Base-by-base conservation (phyloP, 2,888 invertebrate genomes). In the Tridacna gigas region DNA sequence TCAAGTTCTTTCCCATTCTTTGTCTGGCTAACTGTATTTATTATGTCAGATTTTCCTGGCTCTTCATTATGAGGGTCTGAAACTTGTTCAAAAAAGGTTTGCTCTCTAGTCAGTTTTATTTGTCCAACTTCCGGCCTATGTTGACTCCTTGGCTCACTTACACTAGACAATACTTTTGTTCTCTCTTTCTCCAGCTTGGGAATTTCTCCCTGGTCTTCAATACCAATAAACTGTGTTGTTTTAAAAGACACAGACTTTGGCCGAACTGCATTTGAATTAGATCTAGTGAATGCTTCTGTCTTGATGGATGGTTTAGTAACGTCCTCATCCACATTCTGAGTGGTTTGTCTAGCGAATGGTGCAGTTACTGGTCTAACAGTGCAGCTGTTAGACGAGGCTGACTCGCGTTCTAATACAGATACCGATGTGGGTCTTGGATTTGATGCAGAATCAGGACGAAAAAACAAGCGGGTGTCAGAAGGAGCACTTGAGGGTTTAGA, bases 401-500 rank as follows among this genome's bases (percentile, higher is more conserved):
- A 61, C 20, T 28, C 13, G 3, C 28, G 45, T n/a, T 26, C 60
- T 18, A 12, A 60, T 11, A 51, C 73, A 61, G 79, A 63, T 22
- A 63, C 63, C 22, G 63, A 63, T 25, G n/a, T 63, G 0, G 71
- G 69, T 9, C 45, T 15, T 13, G 69, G 71, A 7, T 71, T 22
- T 18, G 71, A 48, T 26, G 66, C 84, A 18, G 87, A 80, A 26
- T 78, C 74, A 18, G 87, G 87, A 15, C 87, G 75, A 0, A 65
- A 25, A 13, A n/a, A n/a, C 37, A 87, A 65, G 11, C 82, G 76
- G 0, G 87, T 87, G 66, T 87, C 87, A 79, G 74, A 77, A 5
- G 87, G 87, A 51, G 87, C 87, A 67, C 81, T 82, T 61, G 87
- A 87, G 56, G 83, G 84, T 37, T 48, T 60, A 25, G 87, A 81